Evolutionary conservation across 2,797 vertebrate genomes (phyloP), one percentile per base, ranked within the genome.

Genomic region (Clarias platycephalus): DNA sequence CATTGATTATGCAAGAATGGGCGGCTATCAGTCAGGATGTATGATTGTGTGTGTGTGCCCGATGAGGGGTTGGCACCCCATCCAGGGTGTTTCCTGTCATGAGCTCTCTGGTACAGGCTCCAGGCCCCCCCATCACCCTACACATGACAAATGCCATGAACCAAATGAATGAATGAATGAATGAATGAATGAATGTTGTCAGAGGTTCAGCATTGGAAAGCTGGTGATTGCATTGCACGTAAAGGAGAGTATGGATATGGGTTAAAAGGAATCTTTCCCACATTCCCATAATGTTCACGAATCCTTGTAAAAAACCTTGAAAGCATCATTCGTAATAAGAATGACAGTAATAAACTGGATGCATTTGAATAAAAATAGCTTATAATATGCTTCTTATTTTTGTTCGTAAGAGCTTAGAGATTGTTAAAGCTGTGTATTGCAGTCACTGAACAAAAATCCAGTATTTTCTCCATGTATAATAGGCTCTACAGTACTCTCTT

Each of bases 191-290:
- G 44, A 49, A 49, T 81, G 68, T 37, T 66, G 84, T 62, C 28
- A 74, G 60, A 67, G 58, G 60, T 75, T 81, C 66, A 66, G 60
- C 16, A 53, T 66, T 66, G 26, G 55, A 84, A 79, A 84, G 68
- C 7, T 20, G 28, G 20, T 75, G 66, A 66, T 55, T 75, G 44
- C 20, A 67, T 67, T 58, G 44, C 24, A 66, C 24, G 28, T 75
- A 44, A 7, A n/a, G n/a, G n/a, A n/a, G n/a, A 44, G 40, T 44
- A 15, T 24, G 62, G 22, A 66, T 67, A 67, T 12, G 15, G 44
- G 26, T 74, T 15, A 57, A 40, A 64, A 26, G 24, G 34, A 37
- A 72, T 55, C 55, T 44, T 63, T 81, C 58, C 16, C 37, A 60
- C 10, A 66, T 55, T 24, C 31, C 31, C 9, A 49, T 81, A 60